Conservation (phyloP, 2,797 vertebrate genomes). For the Smutsia gigantea region DNA sequence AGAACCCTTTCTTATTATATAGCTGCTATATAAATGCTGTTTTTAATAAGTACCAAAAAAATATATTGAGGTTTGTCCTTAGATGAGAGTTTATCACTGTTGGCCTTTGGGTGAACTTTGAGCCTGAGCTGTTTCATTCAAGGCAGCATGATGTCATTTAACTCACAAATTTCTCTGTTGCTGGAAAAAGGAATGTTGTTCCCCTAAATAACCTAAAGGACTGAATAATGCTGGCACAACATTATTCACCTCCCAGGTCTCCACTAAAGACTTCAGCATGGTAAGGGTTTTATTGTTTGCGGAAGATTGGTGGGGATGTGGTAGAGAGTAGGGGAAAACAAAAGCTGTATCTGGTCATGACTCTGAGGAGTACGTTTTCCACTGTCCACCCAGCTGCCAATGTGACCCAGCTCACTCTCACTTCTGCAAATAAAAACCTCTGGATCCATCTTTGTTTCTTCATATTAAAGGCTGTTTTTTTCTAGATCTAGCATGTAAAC, state of each 20-base stretch:
- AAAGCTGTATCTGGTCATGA: neutral
- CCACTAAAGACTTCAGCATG: slow-evolving; percentile 47
- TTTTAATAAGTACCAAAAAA: slow-evolving; percentile 85
- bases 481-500: neutral
- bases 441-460: neutral
- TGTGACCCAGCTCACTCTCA: neutral
- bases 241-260: slow-evolving; percentile 55
- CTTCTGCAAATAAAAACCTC: neutral
- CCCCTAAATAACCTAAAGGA: slow-evolving; percentile 62
- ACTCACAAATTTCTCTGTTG: slow-evolving; percentile 75
- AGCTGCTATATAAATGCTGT: slow-evolving; percentile 74
- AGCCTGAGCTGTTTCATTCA: slow-evolving; percentile 82
- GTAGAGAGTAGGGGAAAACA: neutral
- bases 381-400: neutral
- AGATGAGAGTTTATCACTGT: slow-evolving; percentile 83
- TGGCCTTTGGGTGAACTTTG: slow-evolving; percentile 87
- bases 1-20: slow-evolving; percentile 56
- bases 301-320: neutral
- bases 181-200: slow-evolving; percentile 77
- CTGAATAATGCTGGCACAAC: slow-evolving; percentile 61
- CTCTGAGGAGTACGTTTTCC: neutral
- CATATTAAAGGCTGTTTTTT: neutral
- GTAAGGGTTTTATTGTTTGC: neutral
- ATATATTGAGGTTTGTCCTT: slow-evolving; percentile 83
- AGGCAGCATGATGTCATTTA: slow-evolving; percentile 82